Base-by-base conservation (phyloP, 2,797 vertebrate genomes). In the Scleropages formosus region DNA sequence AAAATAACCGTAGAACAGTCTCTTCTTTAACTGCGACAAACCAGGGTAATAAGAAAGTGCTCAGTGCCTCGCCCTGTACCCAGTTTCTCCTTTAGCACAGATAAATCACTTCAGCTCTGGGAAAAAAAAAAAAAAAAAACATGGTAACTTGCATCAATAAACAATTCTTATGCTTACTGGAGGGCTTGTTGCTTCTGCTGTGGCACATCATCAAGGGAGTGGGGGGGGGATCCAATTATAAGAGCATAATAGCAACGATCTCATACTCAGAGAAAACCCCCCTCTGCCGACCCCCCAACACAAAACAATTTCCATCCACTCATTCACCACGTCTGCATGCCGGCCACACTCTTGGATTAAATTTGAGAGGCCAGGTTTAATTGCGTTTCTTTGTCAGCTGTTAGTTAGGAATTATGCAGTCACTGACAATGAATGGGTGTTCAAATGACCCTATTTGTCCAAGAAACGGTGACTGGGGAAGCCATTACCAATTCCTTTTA, bases 161-260 rank as follows among this genome's bases (percentile, higher is more conserved):
- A 86, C 83, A 77, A 82, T 84, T 82, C 81, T 80, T 80, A 81
- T 84, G 83, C 72, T 77, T 63, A 73, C 83, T 73, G 27, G 46
- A 53, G 75, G 75, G 83, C 85, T 79, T 85, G 86, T 88, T 84
- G 86, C 85, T 79, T 83, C 78, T 78, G 84, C 80, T 77, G 83
- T 81, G 86, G 84, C 87, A 83, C 85, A 85, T 83, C 86, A 79
- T 76, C 78, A 81, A 84, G 75, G 77, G 82, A 61, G 13, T 78
- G 80, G 83, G 68, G 77, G 82, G 9, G 59, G 77, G 26, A 85
- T 85, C 86, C 86, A 89, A 88, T 89, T 89, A 89, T 87, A 88
- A 83, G 85, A 81, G 83, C 86, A 86, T 88, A 88, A 90, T 89
- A 85, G 89, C 78, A 75, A 85, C 76, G 78, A 66, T 84, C 86